Conservation (phyloP, 2,113 vertebrate species). For the Hydrochoerus hydrochaeris region DNA sequence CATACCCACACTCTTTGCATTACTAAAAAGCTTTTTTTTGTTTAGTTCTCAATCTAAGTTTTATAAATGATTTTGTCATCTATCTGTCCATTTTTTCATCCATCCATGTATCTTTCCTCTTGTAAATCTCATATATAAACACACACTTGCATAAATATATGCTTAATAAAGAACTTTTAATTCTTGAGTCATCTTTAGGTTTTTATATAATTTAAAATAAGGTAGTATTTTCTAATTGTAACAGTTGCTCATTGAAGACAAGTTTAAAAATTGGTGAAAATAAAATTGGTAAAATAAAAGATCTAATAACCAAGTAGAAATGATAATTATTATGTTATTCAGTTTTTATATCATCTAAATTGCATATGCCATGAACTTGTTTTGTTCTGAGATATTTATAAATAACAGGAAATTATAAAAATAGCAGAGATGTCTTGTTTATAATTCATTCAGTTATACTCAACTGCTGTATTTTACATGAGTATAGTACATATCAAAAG, state of each 20-base stretch:
- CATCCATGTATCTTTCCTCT: neutral
- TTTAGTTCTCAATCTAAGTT: neutral
- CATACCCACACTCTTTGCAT: neutral
- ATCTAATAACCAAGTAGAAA: neutral
- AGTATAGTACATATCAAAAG: neutral
- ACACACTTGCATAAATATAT: neutral
- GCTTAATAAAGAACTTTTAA: neutral
- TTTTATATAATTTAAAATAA: constrained; percentile 14
- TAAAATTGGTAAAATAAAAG: neutral
- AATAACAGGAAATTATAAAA: constrained; percentile 3
- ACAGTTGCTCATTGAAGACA: constrained; percentile 11
- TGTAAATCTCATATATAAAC: neutral
- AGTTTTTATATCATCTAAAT: neutral
- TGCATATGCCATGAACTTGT: neutral
- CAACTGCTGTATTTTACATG: neutral
- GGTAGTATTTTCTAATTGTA: constrained; percentile 8
- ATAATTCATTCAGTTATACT: neutral
- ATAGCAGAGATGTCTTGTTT: neutral
- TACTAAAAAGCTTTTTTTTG: neutral
- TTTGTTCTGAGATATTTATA: constrained; percentile 5
- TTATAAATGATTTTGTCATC: neutral
- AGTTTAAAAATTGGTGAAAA: constrained; percentile 7
- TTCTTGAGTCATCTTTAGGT: neutral
- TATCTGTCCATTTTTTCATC: neutral
- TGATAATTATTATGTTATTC: neutral